Evolutionary conservation across 1,140 invertebrate genomes (phyloP).

Genomic region (Drosophila repletoides): DNA sequence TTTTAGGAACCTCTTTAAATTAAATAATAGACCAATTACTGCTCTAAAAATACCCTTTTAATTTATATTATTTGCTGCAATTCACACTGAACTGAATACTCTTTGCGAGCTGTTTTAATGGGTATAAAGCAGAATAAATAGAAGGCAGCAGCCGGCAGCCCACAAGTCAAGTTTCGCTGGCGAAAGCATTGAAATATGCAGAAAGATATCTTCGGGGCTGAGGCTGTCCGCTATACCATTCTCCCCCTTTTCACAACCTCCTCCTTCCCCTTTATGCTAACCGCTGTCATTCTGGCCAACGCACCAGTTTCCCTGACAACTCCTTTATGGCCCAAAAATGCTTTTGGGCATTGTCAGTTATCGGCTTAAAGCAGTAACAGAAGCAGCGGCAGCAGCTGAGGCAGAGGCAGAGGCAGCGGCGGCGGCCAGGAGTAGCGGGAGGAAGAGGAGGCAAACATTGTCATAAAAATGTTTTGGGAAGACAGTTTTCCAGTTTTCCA

Average conservation of each 20-base stretch:
- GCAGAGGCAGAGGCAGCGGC: neutral
- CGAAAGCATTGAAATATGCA: conserved; percentile 80
- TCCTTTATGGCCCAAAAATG: conserved; percentile 61
- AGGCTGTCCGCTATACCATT: neutral
- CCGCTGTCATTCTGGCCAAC: conserved; percentile 52
- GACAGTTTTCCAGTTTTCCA: conserved; percentile 11
- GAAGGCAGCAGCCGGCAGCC: conserved; percentile 13
- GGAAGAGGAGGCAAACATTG: conserved; percentile 44
- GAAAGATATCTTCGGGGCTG: conserved; percentile 57
- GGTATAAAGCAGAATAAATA: no score
- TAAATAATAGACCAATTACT: no score
- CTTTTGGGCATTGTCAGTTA: conserved; percentile 79
- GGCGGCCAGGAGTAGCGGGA: neutral
- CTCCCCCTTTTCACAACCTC: neutral
- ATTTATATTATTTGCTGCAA: no score
- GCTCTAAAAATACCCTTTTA: no score
- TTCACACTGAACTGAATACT: no score
- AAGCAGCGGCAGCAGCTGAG: conserved; percentile 12
- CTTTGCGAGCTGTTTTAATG: no score
- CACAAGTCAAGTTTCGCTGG: conserved; percentile 70
- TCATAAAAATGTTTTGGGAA: conserved; percentile 74
- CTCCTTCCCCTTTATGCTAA: conserved; percentile 2
- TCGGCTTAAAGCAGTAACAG: conserved; percentile 57
- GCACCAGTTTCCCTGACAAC: conserved; percentile 74
- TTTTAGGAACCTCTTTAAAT: no score